phyloP scores from a whole-genome alignment of 1,140 invertebrate genomes.

The Chrysopa pallens region DNA sequence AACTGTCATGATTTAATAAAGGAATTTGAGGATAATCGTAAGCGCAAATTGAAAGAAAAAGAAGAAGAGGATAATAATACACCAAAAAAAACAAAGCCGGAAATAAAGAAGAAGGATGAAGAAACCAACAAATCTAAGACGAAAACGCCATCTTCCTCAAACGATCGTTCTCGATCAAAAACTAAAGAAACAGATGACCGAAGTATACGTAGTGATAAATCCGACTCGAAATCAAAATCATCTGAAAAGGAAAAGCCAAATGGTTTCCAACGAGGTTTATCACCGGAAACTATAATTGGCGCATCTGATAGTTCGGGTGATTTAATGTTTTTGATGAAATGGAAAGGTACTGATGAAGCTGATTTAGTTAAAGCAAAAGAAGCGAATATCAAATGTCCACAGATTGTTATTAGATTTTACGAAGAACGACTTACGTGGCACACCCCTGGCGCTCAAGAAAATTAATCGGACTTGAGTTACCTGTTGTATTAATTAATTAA shows the following conservation, averaged over 20 bases:
- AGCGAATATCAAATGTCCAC: conserved; percentile 83
- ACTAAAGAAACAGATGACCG: conserved; percentile 7
- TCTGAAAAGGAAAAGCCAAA: conserved; percentile 34
- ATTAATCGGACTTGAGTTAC: conserved; percentile 6
- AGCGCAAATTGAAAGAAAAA: conserved; percentile 46
- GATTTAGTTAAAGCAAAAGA: conserved; percentile 82
- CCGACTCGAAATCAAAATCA: conserved; percentile 21
- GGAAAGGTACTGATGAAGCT: conserved; percentile 91
- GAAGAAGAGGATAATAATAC: conserved; percentile 7
- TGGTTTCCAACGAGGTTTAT: conserved; percentile 79
- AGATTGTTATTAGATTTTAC: conserved; percentile 92
- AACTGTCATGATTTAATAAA: conserved; percentile 85
- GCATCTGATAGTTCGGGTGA: conserved; percentile 90
- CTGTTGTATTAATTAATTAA: too few species aligned
- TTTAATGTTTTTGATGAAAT: conserved; percentile 95
- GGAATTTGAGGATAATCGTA: conserved; percentile 69
- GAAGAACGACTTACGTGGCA: conserved; percentile 93
- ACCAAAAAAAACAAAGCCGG: conserved; percentile 6
- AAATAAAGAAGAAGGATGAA: conserved; percentile 10
- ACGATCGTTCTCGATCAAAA: not conserved
- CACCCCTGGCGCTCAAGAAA: conserved; percentile 44
- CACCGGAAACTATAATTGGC: conserved; percentile 88
- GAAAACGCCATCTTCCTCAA: conserved; percentile 8
- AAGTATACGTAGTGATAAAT: conserved; percentile 21
- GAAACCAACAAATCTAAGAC: conserved; percentile 5